Evolutionary conservation across 2,888 invertebrate species (phyloP), one percentile per base, ranked within the genome.

Genomic region (Amorpha juglandis): DNA sequence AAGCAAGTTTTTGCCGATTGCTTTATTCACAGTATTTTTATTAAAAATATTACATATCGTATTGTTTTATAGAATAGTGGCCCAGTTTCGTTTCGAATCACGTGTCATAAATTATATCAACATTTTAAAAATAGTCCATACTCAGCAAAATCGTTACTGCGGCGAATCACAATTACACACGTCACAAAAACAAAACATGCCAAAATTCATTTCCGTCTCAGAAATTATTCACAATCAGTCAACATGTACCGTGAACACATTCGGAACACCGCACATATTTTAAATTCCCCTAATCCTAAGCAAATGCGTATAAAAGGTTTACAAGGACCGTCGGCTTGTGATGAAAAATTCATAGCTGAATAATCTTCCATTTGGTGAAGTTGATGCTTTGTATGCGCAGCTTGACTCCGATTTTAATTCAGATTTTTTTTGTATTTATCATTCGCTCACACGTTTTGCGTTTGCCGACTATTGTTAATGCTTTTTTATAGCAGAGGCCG

Each of bases 261-360:
- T 19, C 50, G 33, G 14, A 52, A 52, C 58, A 38, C 55, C 38
- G 12, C 38, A 58, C 42, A 64, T 35, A 64, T 64, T 58, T 48
- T 16, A 47, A 58, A 67, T 71, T 68, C 69, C 67, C 71, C 67
- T 66, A 69, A 71, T 67, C 67, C 64, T 64, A 58, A 68, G 73
- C 71, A 73, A 72, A 74, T 71, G 69, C 68, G 64, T 70, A 67
- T 71, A 70, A 70, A 70, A 72, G 71, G 72, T 71, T 70, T 72
- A 70, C 68, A 65, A 64, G 67, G 38, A 63, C 63, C 53, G 68
- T 51, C 53, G 33, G 55, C 64, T 62, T 48, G 45, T 38, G 47
- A 68, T 68, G 68, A 68, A 68, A 68, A 65, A 68, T 68, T 68
- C 68, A 68, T 68, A 62, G 67, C 67, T 64, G 67, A 66, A 70